A percentile compares a stretch with the other conserved stretches of the same genome.
These are phyloP conservation scores for Hyperopisus bebe DNA, from an alignment of 2,113 vertebrate species.

Conservation along the genomic window DNA sequence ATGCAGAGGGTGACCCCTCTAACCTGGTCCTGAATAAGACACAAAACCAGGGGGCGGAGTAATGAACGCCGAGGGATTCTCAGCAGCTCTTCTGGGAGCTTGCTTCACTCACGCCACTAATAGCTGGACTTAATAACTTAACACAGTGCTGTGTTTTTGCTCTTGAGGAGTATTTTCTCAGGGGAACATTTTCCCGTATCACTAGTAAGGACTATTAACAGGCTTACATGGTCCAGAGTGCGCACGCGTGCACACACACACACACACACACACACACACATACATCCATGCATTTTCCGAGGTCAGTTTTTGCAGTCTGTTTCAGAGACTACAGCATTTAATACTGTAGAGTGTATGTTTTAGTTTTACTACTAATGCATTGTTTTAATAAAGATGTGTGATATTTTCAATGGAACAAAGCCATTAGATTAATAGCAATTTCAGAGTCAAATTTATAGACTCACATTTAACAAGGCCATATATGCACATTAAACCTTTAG, in stretches of 20 bases:
- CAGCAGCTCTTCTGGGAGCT: conserved; percentile 74
- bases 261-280: background rate
- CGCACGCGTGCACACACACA: background rate
- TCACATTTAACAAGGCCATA: background rate
- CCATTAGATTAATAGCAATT: background rate
- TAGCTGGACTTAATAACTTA: conserved; percentile 74
- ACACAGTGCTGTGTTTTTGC: conserved; percentile 66
- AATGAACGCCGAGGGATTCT: conserved; percentile 90
- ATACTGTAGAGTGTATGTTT: background rate
- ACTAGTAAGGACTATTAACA: conserved; percentile 61
- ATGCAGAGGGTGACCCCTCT: conserved; percentile 85
- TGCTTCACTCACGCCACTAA: conserved; percentile 74
- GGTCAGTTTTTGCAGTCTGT: background rate
- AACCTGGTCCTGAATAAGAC: conserved; percentile 72
- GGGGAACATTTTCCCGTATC: conserved; percentile 66
- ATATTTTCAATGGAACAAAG: background rate
- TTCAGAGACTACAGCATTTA: background rate
- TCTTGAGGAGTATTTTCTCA: conserved; percentile 69
- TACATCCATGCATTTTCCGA: background rate
- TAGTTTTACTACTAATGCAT: background rate
- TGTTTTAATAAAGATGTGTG: background rate
- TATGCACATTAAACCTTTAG: background rate
- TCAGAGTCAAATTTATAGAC: background rate
- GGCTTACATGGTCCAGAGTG: conserved; percentile 4
- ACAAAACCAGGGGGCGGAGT: conserved; percentile 75